Evolutionary conservation across 2,888 invertebrate species (phyloP).

Genomic region (Nomada lathburiana): DNA sequence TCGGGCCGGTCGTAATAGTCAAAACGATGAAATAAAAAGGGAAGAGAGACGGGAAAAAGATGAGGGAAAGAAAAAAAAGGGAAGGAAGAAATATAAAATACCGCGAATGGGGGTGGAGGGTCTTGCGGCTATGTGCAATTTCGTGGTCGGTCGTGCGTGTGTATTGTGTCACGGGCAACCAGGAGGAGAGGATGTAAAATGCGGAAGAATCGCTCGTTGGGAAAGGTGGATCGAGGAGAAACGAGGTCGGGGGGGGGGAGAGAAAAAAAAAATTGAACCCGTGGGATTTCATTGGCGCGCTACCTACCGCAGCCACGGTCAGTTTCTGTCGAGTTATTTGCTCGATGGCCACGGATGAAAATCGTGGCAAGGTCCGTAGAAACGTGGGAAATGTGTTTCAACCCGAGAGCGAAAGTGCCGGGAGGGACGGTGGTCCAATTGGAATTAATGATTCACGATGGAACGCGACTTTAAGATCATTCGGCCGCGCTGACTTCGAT

Average conservation of each 20-base stretch:
- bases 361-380: slow-evolving; percentile 38
- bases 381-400: slow-evolving; percentile 34
- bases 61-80: slow-evolving; percentile 36
- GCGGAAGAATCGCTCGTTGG: slow-evolving; percentile 70
- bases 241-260: slow-evolving; percentile 54
- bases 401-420: slow-evolving; percentile 47
- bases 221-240: slow-evolving; percentile 67
- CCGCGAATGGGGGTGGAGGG: neutral
- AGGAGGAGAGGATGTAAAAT: slow-evolving; percentile 65
- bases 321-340: slow-evolving; percentile 65
- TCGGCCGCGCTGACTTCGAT: neutral
- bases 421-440: slow-evolving; percentile 10
- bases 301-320: slow-evolving; percentile 60
- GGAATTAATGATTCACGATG: slow-evolving; percentile 30
- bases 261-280: slow-evolving; percentile 67
- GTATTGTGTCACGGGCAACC: slow-evolving; percentile 60
- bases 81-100: slow-evolving; percentile 32
- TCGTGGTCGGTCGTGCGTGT: slow-evolving; percentile 66
- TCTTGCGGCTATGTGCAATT: slow-evolving; percentile 64
- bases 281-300: slow-evolving; percentile 68
- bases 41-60: neutral
- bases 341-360: slow-evolving; percentile 44
- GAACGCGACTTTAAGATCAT: slow-evolving; percentile 19
- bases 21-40: neutral
- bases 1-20: neutral